These are phyloP conservation scores for Malurus cyaneus DNA, from an alignment of 2,113 vertebrate genomes.

Conservation along the genomic window DNA sequence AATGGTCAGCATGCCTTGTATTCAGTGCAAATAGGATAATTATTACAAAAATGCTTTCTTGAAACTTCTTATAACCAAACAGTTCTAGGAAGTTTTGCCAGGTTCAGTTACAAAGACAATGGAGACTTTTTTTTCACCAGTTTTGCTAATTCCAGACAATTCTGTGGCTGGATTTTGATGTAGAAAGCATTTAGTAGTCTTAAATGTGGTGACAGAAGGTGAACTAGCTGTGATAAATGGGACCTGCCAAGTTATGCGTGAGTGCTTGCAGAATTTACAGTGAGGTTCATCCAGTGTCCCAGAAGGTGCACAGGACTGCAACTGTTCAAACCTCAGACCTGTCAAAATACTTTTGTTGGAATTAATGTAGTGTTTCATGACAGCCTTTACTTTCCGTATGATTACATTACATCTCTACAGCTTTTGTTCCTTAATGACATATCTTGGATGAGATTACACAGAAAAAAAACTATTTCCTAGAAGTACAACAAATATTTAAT, in stretches of 20 bases:
- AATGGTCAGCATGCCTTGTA: constrained; percentile 47
- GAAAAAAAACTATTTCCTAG: neutral
- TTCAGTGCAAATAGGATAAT: constrained; percentile 54
- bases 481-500: neutral
- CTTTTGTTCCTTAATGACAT: neutral
- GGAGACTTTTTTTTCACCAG: neutral
- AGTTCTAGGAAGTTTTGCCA: constrained; percentile 54
- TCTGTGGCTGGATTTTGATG: constrained; percentile 44
- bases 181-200: constrained; percentile 21
- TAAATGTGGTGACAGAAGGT: constrained; percentile 31
- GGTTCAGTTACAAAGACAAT: constrained; percentile 52
- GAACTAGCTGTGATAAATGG: neutral
- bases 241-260: neutral
- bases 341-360: constrained; percentile 9
- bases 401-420: neutral
- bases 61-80: constrained; percentile 47
- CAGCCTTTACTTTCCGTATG: neutral
- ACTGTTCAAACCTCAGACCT: neutral
- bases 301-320: neutral
- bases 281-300: neutral
- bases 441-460: neutral
- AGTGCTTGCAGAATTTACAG: neutral
- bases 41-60: constrained; percentile 50
- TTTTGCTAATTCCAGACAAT: constrained; percentile 57
- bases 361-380: neutral